Base-by-base conservation (phyloP, 2,797 vertebrate genomes). In the Sternarchorhynchus goeldii region DNA sequence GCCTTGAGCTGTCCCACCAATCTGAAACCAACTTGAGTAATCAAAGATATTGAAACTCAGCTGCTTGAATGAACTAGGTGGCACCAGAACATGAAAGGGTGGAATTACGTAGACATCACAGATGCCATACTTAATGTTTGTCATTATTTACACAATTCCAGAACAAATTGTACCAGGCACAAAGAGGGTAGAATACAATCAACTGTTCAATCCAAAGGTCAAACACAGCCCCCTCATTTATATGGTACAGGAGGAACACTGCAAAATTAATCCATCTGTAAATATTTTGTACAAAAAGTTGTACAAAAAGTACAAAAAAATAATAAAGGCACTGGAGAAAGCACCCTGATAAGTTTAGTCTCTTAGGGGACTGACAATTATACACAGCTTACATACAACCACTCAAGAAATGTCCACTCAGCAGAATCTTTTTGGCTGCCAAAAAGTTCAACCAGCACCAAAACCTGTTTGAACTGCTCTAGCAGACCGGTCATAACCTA, bases 181-280 rank as follows among this genome's bases (percentile, higher is more conserved):
- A 71, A 63, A 77, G 53, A 65, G 21, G 16, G 10, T 34, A 41
- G 36, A 18, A 31, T 32, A 7, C 67, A 57, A 58, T 32, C 59
- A 76, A 45, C 32, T 57, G n/a, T 20, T 45, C 70, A 45, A 67
- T 41, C 25, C 71, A 31, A 67, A 77, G 31, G 20, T 20, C 7
- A 20, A 16, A n/a, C 70, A 45, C 36, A 63, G 18, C 20, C 5
- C 1, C 56, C 55, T 72, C 2, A n/a, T 55, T 4, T 32, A 62
- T 71, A 31, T 36, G 56, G 55, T 7, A 57, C 7, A 78, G 41
- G 53, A 45, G 62, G 63, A 53, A 75, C 74, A 76, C 69, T 57
- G 41, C 66, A 34, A 70, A 25, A 31, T 29, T 18, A 62, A 72
- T 77, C 55, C 69, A 34, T 77, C 53, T 32, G 57, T 77, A 77